Base-by-base conservation (phyloP, 2,888 invertebrate species). In the Tetropium fuscum region DNA sequence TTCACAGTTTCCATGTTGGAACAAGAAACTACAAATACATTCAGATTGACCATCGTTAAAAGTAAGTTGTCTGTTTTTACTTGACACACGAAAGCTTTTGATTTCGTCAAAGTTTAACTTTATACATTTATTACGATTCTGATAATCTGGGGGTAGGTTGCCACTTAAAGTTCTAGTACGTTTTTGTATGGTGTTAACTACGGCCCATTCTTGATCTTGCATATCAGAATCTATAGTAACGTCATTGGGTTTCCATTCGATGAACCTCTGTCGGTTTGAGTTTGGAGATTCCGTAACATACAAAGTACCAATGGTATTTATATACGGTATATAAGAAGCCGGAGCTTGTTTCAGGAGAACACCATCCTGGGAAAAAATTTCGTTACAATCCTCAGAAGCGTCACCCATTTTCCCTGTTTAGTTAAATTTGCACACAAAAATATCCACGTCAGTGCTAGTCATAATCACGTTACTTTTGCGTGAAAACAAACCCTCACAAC, bases 1-100 rank as follows among this genome's bases (percentile, higher is more conserved):
- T 72, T 93, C 92, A 0, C 94, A 93, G 71, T 95, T 94, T 0
- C 93, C 94, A 69, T 92, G 89, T 78, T 94, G 94, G 82, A 97
- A 96, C 77, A 93, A 91, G 76, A 97, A 93, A 3, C 92, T 90
- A 63, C 91, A 90, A 69, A 91, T 88, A 74, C 87, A 87, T 0
- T 91, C 88, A 44, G 89, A 86, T 80, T 90, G 88, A 64, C 88
- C 89, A 66, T 90, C 87, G 69, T 89, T 87, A 66, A 94, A 87
- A 27, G 86, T 85, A 44, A 90, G 79, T 43, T 72, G 71, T 45
- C 77, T 63, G 40, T 59, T 70, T 56, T 77, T 76, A 43, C 72
- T 68, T 2, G 71, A 83, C 1, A 88, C 82, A 60, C 87, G 84
- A 70, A 91, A 89, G 53, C 88, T 87, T 70, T 88, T 87, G 40